Conservation (phyloP, 2,888 invertebrate genomes). For the Torymus aiolomorphi region DNA sequence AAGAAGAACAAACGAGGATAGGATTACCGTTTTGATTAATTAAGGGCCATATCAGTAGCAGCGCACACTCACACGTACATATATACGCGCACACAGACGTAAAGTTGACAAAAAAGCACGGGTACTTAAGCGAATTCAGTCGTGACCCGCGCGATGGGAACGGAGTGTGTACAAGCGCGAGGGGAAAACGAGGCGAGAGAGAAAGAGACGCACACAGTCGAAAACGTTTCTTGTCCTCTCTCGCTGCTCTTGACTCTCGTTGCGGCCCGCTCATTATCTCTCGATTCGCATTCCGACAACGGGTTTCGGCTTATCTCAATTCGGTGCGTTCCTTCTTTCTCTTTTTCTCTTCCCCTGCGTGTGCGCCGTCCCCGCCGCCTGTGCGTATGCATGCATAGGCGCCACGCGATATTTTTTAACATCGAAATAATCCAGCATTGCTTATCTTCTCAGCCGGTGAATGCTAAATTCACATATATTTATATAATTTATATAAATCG, state of each 20-base stretch:
- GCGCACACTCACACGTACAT: not conserved
- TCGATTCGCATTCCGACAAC: constrained; percentile 64
- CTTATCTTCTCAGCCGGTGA: not conserved
- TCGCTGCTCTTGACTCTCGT: constrained; percentile 9
- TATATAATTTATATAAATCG: too few relatives aligned
- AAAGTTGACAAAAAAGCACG: constrained; percentile 44
- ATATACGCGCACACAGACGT: not conserved
- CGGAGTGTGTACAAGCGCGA: not conserved
- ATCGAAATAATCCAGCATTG: not conserved
- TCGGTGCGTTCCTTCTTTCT: constrained; percentile 19
- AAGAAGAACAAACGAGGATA: constrained; percentile 40
- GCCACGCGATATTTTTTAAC: constrained; percentile 15
- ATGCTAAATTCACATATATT: not conserved
- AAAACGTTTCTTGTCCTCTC: constrained; percentile 12
- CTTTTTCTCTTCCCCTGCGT: too few relatives aligned
- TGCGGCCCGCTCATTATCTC: constrained; percentile 59
- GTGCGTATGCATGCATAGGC: not conserved
- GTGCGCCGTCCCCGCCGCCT: not conserved
- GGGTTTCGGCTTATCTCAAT: constrained; percentile 63
- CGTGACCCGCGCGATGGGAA: constrained; percentile 51
- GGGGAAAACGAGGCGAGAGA: not conserved
- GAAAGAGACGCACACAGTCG: constrained; percentile 10
- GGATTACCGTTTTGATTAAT: constrained; percentile 54
- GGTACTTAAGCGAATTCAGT: constrained; percentile 52
- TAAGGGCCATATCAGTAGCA: constrained; percentile 41